phyloP scores from a whole-genome alignment of 2,113 vertebrate species.

The Anarhynchus alexandrinus region DNA sequence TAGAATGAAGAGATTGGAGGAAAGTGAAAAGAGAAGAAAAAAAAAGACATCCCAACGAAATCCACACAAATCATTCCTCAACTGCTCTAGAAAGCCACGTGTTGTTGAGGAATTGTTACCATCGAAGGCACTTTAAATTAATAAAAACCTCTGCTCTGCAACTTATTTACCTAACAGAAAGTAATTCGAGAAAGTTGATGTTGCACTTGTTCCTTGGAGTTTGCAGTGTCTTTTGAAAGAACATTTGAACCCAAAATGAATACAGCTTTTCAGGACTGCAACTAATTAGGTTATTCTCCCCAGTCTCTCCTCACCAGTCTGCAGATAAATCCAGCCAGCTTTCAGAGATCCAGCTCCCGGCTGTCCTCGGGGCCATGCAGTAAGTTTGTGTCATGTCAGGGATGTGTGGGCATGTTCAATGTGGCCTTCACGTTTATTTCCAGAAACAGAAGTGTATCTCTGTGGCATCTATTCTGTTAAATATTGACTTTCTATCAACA shows the following conservation, averaged over 20 bases:
- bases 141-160: background rate
- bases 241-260: constrained; percentile 69
- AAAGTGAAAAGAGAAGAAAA: background rate
- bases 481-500: background rate
- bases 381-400: background rate
- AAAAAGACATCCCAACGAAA: background rate
- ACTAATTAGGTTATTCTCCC: rapidly evolving
- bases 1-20: background rate
- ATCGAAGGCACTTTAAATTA: background rate
- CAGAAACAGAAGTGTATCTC: background rate
- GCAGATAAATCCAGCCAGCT: background rate
- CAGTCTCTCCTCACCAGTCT: background rate
- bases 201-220: constrained; percentile 70
- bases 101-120: background rate
- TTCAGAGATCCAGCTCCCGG: background rate
- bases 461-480: constrained; percentile 9
- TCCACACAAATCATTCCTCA: background rate
- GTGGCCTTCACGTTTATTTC: background rate
- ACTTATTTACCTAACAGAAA: background rate
- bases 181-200: background rate
- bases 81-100: rapidly evolving
- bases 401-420: background rate
- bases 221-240: constrained; percentile 74
- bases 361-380: background rate
- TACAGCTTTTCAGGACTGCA: background rate